These are phyloP conservation scores for Trididemnum nubilum DNA, from an alignment of 23 tunicate species.

Conservation along the genomic window DNA sequence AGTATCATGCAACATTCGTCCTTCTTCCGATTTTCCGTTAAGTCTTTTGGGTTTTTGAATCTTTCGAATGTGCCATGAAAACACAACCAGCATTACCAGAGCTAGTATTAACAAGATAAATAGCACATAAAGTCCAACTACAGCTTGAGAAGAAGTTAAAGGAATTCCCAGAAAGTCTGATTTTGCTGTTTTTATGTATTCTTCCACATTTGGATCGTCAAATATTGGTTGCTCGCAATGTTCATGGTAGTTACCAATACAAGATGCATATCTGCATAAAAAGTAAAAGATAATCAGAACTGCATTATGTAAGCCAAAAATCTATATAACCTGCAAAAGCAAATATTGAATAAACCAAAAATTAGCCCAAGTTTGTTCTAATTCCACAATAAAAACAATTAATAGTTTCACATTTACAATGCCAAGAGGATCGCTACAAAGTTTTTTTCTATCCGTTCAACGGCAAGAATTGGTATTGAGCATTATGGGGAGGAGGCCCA, in stretches of 20 bases:
- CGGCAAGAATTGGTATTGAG: too few relatives aligned
- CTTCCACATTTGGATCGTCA: not conserved
- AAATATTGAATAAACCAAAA: too few relatives aligned
- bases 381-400: too few relatives aligned
- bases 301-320: not conserved
- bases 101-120: conserved; percentile 24
- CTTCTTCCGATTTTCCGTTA: not conserved
- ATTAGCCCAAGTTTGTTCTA: too few relatives aligned
- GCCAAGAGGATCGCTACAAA: too few relatives aligned
- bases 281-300: not conserved
- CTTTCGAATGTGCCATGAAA: not conserved
- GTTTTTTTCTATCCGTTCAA: too few relatives aligned
- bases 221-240: not conserved
- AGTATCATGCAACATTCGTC: not conserved
- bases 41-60: not conserved
- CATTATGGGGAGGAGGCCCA: too few relatives aligned
- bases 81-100: not conserved
- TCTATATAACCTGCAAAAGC: too few relatives aligned
- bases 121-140: conserved; percentile 38
- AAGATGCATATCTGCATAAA: conserved; percentile 44
- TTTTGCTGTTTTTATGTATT: not conserved
- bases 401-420: too few relatives aligned
- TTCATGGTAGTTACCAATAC: conserved; percentile 17
- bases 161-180: conserved; percentile 13
- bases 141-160: conserved; percentile 27